These are phyloP conservation scores for Serrognathus titanus DNA, from an alignment of 2,888 invertebrate genomes.

Conservation along the genomic window DNA sequence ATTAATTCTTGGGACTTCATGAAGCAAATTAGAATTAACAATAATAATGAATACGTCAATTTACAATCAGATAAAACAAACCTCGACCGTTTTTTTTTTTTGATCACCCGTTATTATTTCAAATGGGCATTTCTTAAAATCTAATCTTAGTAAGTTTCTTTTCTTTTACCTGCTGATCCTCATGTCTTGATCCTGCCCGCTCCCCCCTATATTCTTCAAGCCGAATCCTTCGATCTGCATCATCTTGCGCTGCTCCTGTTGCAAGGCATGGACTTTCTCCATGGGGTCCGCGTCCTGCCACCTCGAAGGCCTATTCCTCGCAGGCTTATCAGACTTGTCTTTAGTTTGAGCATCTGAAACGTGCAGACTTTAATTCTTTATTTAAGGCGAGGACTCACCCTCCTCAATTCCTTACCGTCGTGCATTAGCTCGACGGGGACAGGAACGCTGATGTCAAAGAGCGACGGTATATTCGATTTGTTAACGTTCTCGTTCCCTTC, in stretches of 20 bases:
- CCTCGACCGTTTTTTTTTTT: too few species aligned
- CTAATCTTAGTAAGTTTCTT: too few species aligned
- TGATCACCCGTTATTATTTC: neutral
- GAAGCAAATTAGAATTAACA: too few species aligned
- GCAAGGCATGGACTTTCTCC: conserved; percentile 22
- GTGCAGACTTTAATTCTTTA: neutral
- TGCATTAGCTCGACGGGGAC: conserved; percentile 38
- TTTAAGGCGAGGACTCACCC: neutral
- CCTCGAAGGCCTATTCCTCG: conserved; percentile 41
- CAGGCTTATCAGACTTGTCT: conserved; percentile 33
- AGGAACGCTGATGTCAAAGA: conserved; percentile 44
- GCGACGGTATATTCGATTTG: conserved; percentile 40
- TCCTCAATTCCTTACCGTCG: conserved; percentile 11
- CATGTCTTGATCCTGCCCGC: conserved; percentile 47
- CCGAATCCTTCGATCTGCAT: neutral
- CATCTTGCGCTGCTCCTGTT: conserved; percentile 23
- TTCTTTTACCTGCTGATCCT: conserved; percentile 37
- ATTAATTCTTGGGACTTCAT: too few species aligned
- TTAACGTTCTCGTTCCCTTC: conserved; percentile 8
- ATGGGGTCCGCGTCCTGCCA: conserved; percentile 45
- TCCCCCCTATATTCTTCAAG: conserved; percentile 27
- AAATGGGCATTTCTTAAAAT: neutral
- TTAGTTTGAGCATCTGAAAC: conserved; percentile 15
- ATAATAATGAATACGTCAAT: too few species aligned
- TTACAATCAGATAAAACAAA: too few species aligned